Percentiles rank a stretch among this genome's conserved stretches.
Conservation (phyloP, 1,140 invertebrate species). For the Neodiprion lecontei region DNA sequence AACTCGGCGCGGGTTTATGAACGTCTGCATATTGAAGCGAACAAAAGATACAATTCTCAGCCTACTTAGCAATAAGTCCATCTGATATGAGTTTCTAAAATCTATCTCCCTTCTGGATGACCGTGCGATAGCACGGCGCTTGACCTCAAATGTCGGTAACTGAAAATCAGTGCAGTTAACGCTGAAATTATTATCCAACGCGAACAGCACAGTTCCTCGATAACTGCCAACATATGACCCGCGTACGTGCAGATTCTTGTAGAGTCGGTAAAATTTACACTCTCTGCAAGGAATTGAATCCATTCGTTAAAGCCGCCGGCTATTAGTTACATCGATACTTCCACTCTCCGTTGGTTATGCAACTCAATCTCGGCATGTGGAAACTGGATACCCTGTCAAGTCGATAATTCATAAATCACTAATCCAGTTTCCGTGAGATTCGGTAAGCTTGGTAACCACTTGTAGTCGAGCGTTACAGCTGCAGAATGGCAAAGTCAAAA, state of each 20-base stretch:
- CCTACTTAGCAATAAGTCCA: neutral
- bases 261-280: neutral
- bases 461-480: no score
- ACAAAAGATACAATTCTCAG: neutral
- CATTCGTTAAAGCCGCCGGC: neutral
- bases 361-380: neutral
- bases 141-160: no score
- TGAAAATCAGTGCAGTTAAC: no score
- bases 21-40: neutral
- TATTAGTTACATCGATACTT: slow-evolving; percentile 2
- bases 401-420: neutral
- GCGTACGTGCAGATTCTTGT: neutral
- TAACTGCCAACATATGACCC: no score
- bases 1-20: neutral
- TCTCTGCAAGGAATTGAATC: neutral
- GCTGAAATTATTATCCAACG: no score
- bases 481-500: no score
- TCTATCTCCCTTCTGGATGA: neutral
- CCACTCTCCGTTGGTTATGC: neutral
- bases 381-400: neutral
- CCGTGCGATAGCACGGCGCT: neutral
- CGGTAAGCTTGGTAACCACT: neutral
- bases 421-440: neutral
- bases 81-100: neutral
- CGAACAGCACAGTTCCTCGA: no score